Evolutionary conservation across 2,113 vertebrate species (phyloP).

Genomic region (Uria aalge): DNA sequence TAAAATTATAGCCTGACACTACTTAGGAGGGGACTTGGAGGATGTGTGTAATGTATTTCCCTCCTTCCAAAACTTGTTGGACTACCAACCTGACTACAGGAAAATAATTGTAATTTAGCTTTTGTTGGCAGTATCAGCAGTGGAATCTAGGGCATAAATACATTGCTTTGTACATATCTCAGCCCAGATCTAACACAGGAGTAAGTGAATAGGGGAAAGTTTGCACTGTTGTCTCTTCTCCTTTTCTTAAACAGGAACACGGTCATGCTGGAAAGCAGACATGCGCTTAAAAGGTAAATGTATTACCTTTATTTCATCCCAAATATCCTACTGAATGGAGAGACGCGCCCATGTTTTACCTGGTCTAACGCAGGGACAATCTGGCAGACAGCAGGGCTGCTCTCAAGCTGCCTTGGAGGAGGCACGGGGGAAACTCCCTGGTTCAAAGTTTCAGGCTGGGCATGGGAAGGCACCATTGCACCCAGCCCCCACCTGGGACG

Average conservation of each 20-base stretch:
- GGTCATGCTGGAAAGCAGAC: neutral
- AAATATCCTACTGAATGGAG: neutral
- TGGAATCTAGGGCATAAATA: constrained; percentile 48
- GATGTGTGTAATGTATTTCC: constrained; percentile 16
- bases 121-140: constrained; percentile 35
- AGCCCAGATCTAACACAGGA: neutral
- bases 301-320: neutral
- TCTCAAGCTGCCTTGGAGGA: accelerated
- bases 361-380: accelerated
- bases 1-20: constrained; percentile 56
- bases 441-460: neutral
- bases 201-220: neutral
- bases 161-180: neutral
- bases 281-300: neutral
- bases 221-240: neutral
- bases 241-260: neutral
- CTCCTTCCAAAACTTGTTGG: constrained; percentile 46
- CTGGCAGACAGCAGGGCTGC: neutral
- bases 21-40: constrained; percentile 41
- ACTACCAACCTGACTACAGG: constrained; percentile 33
- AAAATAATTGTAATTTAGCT: constrained; percentile 37
- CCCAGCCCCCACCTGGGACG: neutral
- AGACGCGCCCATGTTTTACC: neutral
- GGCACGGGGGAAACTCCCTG: neutral
- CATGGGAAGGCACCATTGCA: neutral